A percentile compares a stretch with the other conserved stretches of the same genome.
Conservation (phyloP, 2,888 invertebrate species). For the Microdon myrmicae region DNA sequence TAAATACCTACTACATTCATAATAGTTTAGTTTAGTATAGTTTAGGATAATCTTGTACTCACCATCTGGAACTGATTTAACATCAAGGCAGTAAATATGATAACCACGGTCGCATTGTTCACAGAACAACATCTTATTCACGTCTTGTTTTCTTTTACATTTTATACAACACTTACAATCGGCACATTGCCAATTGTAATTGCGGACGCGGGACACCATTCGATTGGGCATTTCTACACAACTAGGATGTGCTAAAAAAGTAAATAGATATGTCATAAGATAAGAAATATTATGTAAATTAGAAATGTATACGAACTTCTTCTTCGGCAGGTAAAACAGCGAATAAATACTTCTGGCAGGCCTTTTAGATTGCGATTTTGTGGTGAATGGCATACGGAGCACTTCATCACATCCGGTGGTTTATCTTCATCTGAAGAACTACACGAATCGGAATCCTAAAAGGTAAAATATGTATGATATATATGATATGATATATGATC, state of each 20-base stretch:
- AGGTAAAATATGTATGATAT: not conserved
- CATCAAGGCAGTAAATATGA: slow-evolving; percentile 90
- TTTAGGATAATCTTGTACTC: too few species aligned
- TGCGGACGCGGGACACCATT: slow-evolving; percentile 84
- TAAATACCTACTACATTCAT: too few species aligned
- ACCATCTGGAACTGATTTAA: slow-evolving; percentile 83
- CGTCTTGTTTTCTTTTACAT: slow-evolving; percentile 83
- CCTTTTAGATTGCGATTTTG: slow-evolving; percentile 71
- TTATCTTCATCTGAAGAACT: slow-evolving; percentile 55
- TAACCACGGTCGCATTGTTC: slow-evolving; percentile 95
- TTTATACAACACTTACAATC: slow-evolving; percentile 91
- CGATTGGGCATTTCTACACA: slow-evolving; percentile 87
- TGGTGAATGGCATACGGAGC: slow-evolving; percentile 71
- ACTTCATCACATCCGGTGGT: slow-evolving; percentile 65
- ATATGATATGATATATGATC: not conserved
- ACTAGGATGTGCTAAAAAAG: slow-evolving; percentile 78
- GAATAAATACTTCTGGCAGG: slow-evolving; percentile 72
- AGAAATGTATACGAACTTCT: slow-evolving; percentile 66
- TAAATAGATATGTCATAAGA: not conserved
- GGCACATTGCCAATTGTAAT: slow-evolving; percentile 93
- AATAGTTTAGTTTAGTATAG: too few species aligned
- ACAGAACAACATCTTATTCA: slow-evolving; percentile 93
- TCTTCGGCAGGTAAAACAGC: slow-evolving; percentile 71
- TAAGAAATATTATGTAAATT: not conserved
- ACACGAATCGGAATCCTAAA: slow-evolving; percentile 50